Evolutionary conservation across 2,888 invertebrate species (phyloP), one percentile per base, ranked within the genome.

Genomic region (Andricus quercusramuli): DNA sequence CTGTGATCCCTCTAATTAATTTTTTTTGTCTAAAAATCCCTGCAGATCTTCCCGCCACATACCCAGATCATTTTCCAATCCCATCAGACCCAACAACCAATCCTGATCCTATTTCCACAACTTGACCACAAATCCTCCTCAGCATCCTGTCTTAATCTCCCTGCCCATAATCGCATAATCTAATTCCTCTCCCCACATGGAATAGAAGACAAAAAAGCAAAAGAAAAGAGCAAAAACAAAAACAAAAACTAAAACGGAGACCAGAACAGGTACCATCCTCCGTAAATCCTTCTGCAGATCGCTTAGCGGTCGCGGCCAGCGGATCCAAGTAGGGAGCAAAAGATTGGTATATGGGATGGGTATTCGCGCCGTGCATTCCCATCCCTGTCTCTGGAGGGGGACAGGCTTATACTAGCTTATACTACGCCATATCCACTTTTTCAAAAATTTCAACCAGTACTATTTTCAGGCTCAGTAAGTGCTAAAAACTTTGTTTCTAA

Each of bases 221-320:
- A 20, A 25, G 41, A 25, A 41, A 78, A 80, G 41, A 47, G 70
- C n/a, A 78, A 56, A 59, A 59, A 64, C 32, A 68, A 78, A 47
- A 78, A 29, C 17, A 20, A 77, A 22, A 70, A 62, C 84, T 78
- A 74, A 79, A 59, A 76, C 79, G 76, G 84, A 79, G 84, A 79
- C 64, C 83, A 87, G 87, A 90, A 90, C 90, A 89, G 90, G 90
- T 90, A 90, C 88, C 87, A 85, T 85, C 81, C 81, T 83, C 77
- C 20, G 74, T 78, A 79, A 84, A 86, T 87, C 85, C 84, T 83
- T 84, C 85, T 85, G 82, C 83, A 79, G 81, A 83, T 84, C 78
- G 79, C 82, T 85, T 78, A 83, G 64, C 77, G 78, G 64, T 76
- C 76, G 79, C 83, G 74, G 81, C 82, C 82, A 80, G 64, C 29